These are phyloP conservation scores for Drosophila lutescens DNA, from an alignment of 2,888 invertebrate species.

Conservation along the genomic window DNA sequence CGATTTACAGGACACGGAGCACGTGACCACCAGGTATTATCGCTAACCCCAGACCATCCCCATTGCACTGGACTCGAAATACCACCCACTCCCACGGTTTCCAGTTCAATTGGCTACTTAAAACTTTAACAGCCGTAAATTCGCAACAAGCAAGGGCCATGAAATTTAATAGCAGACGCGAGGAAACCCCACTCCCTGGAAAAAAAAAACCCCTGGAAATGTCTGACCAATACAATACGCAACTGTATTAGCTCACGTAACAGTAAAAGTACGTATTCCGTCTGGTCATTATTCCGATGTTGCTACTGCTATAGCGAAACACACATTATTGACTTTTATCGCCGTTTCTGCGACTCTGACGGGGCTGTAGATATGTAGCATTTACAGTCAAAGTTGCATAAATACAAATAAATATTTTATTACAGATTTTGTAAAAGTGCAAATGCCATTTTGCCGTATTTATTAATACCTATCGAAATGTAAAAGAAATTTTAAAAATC, in stretches of 20 bases:
- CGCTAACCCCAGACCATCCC: conserved; percentile 15
- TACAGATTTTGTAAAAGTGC: too few relatives aligned
- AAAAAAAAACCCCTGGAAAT: conserved; percentile 9
- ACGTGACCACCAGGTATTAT: conserved; percentile 36
- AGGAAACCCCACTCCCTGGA: conserved; percentile 3
- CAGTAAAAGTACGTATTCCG: conserved; percentile 27
- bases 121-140: conserved; percentile 75
- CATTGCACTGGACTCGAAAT: neutral
- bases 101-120: conserved; percentile 59
- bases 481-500: too few relatives aligned
- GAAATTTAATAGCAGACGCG: conserved; percentile 70
- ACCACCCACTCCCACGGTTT: conserved; percentile 13
- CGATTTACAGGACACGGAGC: conserved; percentile 41
- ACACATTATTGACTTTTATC: conserved; percentile 76
- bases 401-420: too few relatives aligned
- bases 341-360: conserved; percentile 35
- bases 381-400: conserved; percentile 4
- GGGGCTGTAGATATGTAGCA: conserved; percentile 1
- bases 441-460: too few relatives aligned
- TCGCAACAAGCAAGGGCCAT: conserved; percentile 67
- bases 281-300: conserved; percentile 18
- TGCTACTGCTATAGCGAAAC: conserved; percentile 21
- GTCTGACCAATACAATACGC: conserved; percentile 62
- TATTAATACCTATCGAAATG: too few relatives aligned
- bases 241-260: conserved; percentile 78